These are phyloP conservation scores for Gandaritis pyraliata DNA, from an alignment of 2,888 invertebrate species.

Conservation along the genomic window DNA sequence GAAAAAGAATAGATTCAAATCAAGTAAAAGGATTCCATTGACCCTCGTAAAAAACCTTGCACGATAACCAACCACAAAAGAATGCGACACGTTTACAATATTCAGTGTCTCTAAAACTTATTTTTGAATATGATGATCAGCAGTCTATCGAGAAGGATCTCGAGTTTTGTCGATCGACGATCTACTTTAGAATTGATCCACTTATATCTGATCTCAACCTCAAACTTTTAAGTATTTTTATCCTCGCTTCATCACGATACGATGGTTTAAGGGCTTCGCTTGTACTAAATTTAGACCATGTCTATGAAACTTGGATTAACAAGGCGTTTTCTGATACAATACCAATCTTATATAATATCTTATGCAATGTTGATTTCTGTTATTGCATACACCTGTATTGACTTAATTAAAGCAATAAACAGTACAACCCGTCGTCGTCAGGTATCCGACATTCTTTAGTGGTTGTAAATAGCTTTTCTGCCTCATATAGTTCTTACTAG, in stretches of 20 bases:
- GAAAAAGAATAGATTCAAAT: too few species aligned
- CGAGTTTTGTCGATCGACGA: conserved; percentile 1
- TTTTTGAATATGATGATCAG: not conserved
- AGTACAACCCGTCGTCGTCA: too few species aligned
- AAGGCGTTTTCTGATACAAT: not conserved
- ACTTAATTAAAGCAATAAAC: too few species aligned
- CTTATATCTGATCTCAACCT: conserved; percentile 6
- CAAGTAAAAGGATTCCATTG: too few species aligned
- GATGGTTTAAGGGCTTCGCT: not conserved
- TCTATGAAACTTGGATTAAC: not conserved
- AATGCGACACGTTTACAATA: not conserved
- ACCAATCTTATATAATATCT: too few species aligned
- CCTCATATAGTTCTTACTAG: too few species aligned
- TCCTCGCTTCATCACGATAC: conserved; percentile 6
- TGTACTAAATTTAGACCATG: not conserved
- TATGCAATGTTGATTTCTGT: too few species aligned
- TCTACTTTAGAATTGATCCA: conserved; percentile 12
- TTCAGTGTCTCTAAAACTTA: not conserved
- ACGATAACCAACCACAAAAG: too few species aligned
- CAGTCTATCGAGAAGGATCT: conserved; percentile 13
- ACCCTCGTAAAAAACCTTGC: too few species aligned
- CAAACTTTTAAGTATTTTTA: conserved; percentile 13
- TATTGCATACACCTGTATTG: too few species aligned
- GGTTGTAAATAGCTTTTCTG: too few species aligned
- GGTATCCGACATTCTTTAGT: too few species aligned